Evolutionary conservation across 2,888 invertebrate genomes (phyloP), one percentile per base, ranked within the genome.

Genomic region (Agelastica alni): DNA sequence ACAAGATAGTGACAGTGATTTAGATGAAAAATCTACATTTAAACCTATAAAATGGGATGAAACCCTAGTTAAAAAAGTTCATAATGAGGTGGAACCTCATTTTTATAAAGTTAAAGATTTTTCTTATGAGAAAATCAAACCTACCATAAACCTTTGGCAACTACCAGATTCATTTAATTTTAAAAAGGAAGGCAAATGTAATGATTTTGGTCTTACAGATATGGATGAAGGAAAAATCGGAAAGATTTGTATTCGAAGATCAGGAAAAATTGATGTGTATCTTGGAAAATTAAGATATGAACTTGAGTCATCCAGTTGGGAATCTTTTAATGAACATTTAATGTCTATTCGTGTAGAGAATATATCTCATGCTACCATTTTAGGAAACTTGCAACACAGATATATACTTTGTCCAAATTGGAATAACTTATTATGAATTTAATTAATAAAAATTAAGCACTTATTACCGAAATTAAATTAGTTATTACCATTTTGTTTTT

Each of bases 81-180:
- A 57, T 47, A 37, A 36, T 17, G 49, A 56, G 43, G 13, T 37
- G 7, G 31, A 41, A 26, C 2, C 43, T 10, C n/a, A n/a, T n/a
- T n/a, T n/a, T n/a, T n/a, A n/a, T n/a, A n/a, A n/a, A n/a, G n/a
- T n/a, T n/a, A n/a, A n/a, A n/a, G 53, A 51, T 48, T 12, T 4
- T 10, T 17, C 7, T 17, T 20, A 10, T 22, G 20, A 16, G 5
- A 17, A 42, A 10, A 16, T 20, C 36, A 67, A 68, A 53, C 64
- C 70, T 12, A 60, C 59, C n/a, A 53, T 74, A 46, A 65, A 70
- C 9, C 51, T 74, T 26, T 66, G 74, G 60, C 64, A 75, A 69
- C 56, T 77, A 46, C 76, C 76, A 18, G 69, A 72, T 60, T 70
- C 72, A n/a, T 70, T 76, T 60, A 68, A 71, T 30, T 53, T 56